These are phyloP conservation scores for Chesias legatella DNA, from an alignment of 2,888 invertebrate species.

Conservation along the genomic window DNA sequence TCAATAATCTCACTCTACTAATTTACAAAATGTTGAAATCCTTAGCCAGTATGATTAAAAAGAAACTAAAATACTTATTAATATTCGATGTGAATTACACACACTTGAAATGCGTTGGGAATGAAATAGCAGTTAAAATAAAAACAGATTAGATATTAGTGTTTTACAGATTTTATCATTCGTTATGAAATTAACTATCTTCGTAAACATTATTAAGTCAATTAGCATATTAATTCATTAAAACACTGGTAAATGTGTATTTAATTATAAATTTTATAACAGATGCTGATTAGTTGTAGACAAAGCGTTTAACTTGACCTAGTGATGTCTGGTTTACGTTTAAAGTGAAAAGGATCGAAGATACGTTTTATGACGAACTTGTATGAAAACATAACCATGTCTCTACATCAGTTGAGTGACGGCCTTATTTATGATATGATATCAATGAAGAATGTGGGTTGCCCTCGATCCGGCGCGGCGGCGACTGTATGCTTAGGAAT, in stretches of 20 bases:
- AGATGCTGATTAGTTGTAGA: conserved; percentile 10
- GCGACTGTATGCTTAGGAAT: conserved; percentile 64
- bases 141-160: conserved; percentile 19
- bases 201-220: conserved; percentile 16
- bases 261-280: conserved; percentile 11
- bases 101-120: conserved; percentile 17
- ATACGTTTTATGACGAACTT: conserved; percentile 34
- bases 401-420: conserved; percentile 41
- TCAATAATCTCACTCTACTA: no score
- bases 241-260: conserved; percentile 19
- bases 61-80: conserved; percentile 1
- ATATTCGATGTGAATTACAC: conserved; percentile 11
- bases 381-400: conserved; percentile 51
- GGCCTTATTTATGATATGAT: conserved; percentile 63
- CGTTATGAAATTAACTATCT: conserved; percentile 20
- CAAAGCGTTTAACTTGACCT: conserved; percentile 3
- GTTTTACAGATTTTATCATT: conserved; percentile 18
- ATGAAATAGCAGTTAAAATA: conserved; percentile 16
- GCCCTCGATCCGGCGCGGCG: conserved; percentile 61
- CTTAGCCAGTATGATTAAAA: no score
- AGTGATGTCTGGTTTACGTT: no score
- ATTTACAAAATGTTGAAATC: no score
- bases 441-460: conserved; percentile 63
- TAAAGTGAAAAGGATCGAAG: conserved; percentile 26
- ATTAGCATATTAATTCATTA: conserved; percentile 23